Conservation (phyloP, 2,797 vertebrate species). For the Mastacembelus armatus region DNA sequence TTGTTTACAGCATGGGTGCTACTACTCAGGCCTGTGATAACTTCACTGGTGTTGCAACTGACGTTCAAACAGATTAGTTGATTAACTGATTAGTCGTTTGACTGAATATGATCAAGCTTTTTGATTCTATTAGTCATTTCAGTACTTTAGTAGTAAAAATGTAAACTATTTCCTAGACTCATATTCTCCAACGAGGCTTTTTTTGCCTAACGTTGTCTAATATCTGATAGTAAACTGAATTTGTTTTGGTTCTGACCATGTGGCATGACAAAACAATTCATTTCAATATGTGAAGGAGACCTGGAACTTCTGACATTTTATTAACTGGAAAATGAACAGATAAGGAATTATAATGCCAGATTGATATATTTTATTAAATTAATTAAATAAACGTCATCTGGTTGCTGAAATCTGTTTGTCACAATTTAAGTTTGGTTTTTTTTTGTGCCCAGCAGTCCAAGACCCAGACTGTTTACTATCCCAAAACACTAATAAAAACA, state of each 20-base stretch:
- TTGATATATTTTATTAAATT: too few relatives aligned
- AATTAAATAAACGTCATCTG: too few relatives aligned
- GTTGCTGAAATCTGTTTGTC: not conserved
- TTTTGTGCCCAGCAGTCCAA: not conserved
- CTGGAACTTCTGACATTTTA: too few relatives aligned
- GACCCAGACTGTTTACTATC: not conserved
- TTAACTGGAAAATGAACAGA: not conserved
- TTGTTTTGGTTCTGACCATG: not conserved
- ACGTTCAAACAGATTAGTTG: not conserved
- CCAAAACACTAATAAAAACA: not conserved
- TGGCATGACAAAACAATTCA: not conserved
- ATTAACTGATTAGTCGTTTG: not conserved
- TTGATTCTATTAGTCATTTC: not conserved
- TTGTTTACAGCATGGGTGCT: not conserved
- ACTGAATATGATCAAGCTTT: not conserved
- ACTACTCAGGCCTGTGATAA: not conserved
- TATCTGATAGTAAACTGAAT: not conserved
- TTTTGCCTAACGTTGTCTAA: too few relatives aligned
- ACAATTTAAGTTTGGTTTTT: not conserved
- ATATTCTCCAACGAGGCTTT: too few relatives aligned
- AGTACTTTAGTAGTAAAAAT: not conserved
- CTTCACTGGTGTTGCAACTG: not conserved
- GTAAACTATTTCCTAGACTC: not conserved
- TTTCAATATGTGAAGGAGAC: conserved; percentile 5
- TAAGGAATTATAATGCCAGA: too few relatives aligned